phyloP scores from a whole-genome alignment of 2,797 vertebrate genomes.

The Urocyon cinereoargenteus region DNA sequence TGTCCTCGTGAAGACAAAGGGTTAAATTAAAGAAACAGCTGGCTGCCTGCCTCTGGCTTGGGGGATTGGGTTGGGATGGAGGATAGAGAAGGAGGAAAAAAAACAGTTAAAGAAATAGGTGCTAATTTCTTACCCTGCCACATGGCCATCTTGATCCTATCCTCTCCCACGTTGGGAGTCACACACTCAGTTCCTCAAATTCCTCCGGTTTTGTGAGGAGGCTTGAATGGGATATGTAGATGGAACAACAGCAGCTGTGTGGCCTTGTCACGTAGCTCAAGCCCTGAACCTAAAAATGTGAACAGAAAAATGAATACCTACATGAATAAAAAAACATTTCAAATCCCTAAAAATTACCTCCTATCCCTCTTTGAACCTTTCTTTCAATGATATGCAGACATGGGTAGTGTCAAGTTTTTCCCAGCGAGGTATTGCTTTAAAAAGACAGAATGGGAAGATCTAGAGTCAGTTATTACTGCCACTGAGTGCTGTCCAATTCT shows the following conservation, averaged over 20 bases:
- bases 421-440: neutral
- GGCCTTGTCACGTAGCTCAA: conserved; percentile 19
- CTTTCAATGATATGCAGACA: conserved; percentile 24
- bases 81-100: conserved; percentile 69
- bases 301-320: conserved; percentile 67
- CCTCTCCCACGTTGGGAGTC: conserved; percentile 60
- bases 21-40: conserved; percentile 79
- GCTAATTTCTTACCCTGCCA: conserved; percentile 80
- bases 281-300: conserved; percentile 69
- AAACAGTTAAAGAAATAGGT: conserved; percentile 76
- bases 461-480: neutral
- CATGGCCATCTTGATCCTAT: conserved; percentile 78
- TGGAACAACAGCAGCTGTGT: conserved; percentile 19
- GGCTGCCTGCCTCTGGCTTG: conserved; percentile 70
- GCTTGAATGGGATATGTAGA: neutral
- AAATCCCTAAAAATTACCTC: conserved; percentile 56
- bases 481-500: neutral
- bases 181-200: conserved; percentile 64
- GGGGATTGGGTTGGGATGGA: conserved; percentile 3
- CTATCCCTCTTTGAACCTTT: neutral
- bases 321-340: neutral
- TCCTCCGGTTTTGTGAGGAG: conserved; percentile 52
- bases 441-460: neutral
- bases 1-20: conserved; percentile 67
- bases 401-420: neutral